phyloP scores from a whole-genome alignment of 2,113 vertebrate species.

The Steatornis caripensis region DNA sequence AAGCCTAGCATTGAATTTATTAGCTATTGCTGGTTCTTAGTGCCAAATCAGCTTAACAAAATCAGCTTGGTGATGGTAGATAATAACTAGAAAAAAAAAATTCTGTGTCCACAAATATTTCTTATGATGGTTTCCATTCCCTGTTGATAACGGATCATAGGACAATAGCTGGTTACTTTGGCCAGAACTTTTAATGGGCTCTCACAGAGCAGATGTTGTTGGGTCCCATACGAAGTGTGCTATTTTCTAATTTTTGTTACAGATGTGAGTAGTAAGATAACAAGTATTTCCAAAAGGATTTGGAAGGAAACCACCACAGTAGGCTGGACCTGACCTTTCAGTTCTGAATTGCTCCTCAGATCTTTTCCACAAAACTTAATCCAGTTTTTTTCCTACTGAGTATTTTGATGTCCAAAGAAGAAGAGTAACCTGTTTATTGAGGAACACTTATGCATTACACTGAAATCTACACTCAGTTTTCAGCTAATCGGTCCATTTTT shows the following conservation, averaged over 20 bases:
- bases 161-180: background rate
- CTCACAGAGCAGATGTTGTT: background rate
- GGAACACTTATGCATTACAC: background rate
- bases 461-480: background rate
- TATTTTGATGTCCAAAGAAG: background rate
- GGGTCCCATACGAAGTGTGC: background rate
- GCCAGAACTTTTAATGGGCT: background rate
- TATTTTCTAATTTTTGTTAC: background rate
- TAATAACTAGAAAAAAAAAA: background rate
- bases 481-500: background rate
- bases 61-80: constrained; percentile 43
- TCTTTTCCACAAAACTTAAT: background rate
- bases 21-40: constrained; percentile 48
- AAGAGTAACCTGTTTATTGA: background rate
- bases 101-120: background rate
- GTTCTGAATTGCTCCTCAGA: background rate
- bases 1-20: constrained; percentile 61
- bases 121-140: background rate
- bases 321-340: background rate
- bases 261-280: background rate
- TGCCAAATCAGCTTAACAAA: constrained; percentile 57
- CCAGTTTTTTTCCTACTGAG: background rate
- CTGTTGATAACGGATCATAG: background rate
- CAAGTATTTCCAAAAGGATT: background rate
- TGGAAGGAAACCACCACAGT: background rate